Evolutionary conservation across 2,888 invertebrate genomes (phyloP), one percentile per base, ranked within the genome.

Genomic region (Agrotis ipsilon): DNA sequence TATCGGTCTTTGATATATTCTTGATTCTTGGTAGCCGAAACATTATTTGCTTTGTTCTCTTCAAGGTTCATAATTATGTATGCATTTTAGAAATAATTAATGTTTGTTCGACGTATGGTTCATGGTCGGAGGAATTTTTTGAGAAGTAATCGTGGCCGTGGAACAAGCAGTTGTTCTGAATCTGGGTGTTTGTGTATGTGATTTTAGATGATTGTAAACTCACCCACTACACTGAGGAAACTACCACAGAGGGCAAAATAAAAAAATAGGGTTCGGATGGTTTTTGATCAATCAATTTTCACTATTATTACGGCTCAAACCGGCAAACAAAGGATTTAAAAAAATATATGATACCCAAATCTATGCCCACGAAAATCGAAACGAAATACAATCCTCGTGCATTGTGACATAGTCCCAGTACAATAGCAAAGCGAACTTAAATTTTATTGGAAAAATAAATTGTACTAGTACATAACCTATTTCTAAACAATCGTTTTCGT

Each of bases 401-500:
- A 64, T 55, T 71, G 72, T 72, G 58, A 46, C 68, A 67, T 62
- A 21, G 21, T 65, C 67, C 27, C 63, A 68, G 54, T 43, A 61
- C 57, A 68, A 72, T 39, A 46, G 43, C 55, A 55, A 61, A 58
- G 18, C 32, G 19, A 63, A 69, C 51, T 76, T 58, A 72, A 78
- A 68, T 69, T 75, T 70, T 78, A 80, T 83, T 81, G 63, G 74
- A 67, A 82, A 82, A 68, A 72, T 73, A 82, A 80, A 75, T 72
- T 66, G 18, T 62, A 77, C 57, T 32, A 57, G 63, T 66, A 77
- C 78, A 72, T 81, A 82, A 82, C 80, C 84, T 73, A 78, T 85
- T 83, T 84, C 80, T 78, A 71, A 82, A 65, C 81, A 81, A 80
- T 83, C 80, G 80, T 82, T 80, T 87, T 86, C 91, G 91, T 91